Evolutionary conservation across 2,797 vertebrate genomes (phyloP).

Genomic region (Mionectes olivaceus): DNA sequence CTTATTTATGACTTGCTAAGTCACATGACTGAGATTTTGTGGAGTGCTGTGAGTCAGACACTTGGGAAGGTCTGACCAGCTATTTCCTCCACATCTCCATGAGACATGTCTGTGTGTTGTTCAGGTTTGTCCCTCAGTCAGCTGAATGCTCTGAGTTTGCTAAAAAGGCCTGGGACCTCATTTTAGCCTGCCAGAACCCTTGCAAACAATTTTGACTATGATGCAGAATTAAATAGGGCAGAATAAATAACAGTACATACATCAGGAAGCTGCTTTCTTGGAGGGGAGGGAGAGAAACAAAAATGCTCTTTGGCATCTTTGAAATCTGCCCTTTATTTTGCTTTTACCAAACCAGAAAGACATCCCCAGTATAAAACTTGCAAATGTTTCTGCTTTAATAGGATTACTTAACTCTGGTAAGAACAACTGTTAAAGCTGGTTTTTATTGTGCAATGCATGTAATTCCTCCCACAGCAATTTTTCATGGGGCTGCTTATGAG

Average conservation of each 20-base stretch:
- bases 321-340: background rate
- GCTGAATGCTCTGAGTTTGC: background rate
- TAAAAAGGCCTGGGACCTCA: background rate
- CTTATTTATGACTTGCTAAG: slow-evolving; percentile 6
- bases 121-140: background rate
- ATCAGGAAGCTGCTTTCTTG: background rate
- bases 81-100: background rate
- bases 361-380: background rate
- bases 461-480: background rate
- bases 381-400: background rate
- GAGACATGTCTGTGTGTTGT: background rate
- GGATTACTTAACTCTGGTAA: background rate
- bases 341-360: background rate
- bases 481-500: background rate
- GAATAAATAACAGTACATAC: background rate
- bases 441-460: slow-evolving; percentile 7
- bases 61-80: background rate
- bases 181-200: background rate
- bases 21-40: background rate
- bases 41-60: background rate
- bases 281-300: background rate
- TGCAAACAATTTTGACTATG: background rate
- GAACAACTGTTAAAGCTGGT: background rate
- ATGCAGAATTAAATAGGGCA: background rate
- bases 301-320: background rate